Percentiles rank a stretch among this genome's conserved stretches.
Conservation (phyloP, 2,888 invertebrate genomes). For the Pharmacophagus antenor region DNA sequence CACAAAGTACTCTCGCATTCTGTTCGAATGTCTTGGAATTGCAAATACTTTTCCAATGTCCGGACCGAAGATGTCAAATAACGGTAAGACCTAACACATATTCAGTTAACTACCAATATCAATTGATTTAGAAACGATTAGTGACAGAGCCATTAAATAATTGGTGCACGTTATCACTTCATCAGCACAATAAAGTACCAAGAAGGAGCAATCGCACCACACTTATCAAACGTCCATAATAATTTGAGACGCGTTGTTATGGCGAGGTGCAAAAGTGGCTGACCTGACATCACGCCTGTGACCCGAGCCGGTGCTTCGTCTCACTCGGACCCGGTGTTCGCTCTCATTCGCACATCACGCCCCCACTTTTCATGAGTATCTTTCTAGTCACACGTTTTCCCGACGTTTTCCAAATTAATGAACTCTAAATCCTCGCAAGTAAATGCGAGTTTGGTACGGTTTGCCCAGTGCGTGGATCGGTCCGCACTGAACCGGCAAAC, state of each 20-base stretch:
- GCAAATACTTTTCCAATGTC: no score
- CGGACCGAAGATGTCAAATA: no score
- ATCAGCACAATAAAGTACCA: constrained; percentile 78
- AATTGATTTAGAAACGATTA: neutral
- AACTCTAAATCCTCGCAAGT: constrained; percentile 69
- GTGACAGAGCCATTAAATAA: neutral
- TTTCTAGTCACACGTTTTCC: constrained; percentile 75
- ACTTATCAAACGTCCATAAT: constrained; percentile 81
- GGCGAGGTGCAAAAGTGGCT: constrained; percentile 82
- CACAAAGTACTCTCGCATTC: no score
- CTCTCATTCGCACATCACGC: constrained; percentile 75
- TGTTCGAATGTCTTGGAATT: neutral
- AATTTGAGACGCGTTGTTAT: constrained; percentile 82
- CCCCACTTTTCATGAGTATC: constrained; percentile 78
- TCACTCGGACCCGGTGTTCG: constrained; percentile 50
- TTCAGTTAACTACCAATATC: no score
- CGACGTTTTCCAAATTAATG: constrained; percentile 71
- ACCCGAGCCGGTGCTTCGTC: constrained; percentile 65
- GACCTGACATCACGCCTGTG: constrained; percentile 82
- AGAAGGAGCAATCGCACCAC: constrained; percentile 75
- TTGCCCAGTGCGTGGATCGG: constrained; percentile 40
- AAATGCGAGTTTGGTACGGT: constrained; percentile 70
- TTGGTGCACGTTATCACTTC: constrained; percentile 43
- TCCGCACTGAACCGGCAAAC: constrained; percentile 47
- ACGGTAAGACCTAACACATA: no score